A percentile compares a stretch with the other conserved stretches of the same genome.
These are phyloP conservation scores for Loxodonta africana DNA, from an alignment of 2,113 vertebrate genomes.

Conservation along the genomic window DNA sequence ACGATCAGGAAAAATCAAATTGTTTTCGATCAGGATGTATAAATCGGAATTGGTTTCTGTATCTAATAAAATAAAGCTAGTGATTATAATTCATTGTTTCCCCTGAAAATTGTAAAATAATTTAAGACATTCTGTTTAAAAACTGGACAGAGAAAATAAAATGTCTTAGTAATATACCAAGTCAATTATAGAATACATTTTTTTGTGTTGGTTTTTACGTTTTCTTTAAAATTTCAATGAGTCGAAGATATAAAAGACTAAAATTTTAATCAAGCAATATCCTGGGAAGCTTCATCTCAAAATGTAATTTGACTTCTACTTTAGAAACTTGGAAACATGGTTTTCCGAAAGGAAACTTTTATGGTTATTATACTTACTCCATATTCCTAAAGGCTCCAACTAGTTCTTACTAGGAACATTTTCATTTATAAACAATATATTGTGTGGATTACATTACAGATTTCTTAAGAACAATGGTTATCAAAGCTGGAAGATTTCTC, in stretches of 20 bases:
- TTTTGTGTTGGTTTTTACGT: not conserved
- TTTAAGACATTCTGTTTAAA: not conserved
- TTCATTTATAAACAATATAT: not conserved
- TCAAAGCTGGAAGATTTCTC: not conserved
- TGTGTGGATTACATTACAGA: not conserved
- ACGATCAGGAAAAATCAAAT: not conserved
- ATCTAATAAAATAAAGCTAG: constrained; percentile 13
- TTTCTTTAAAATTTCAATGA: constrained; percentile 12
- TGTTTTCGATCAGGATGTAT: not conserved
- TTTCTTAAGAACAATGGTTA: not conserved
- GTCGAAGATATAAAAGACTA: not conserved
- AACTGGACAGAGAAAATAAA: not conserved
- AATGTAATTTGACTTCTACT: constrained; percentile 4
- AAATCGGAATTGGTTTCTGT: not conserved
- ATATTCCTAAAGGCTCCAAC: not conserved
- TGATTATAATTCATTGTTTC: not conserved
- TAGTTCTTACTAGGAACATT: constrained; percentile 27
- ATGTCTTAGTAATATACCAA: not conserved
- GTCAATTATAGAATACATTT: not conserved
- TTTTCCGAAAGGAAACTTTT: not conserved
- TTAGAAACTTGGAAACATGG: not conserved
- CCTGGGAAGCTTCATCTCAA: not conserved
- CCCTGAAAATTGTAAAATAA: constrained; percentile 6
- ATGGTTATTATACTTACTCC: not conserved
- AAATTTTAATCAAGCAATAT: not conserved